Conservation (phyloP, 2,113 vertebrate species). For the Rynchops niger region DNA sequence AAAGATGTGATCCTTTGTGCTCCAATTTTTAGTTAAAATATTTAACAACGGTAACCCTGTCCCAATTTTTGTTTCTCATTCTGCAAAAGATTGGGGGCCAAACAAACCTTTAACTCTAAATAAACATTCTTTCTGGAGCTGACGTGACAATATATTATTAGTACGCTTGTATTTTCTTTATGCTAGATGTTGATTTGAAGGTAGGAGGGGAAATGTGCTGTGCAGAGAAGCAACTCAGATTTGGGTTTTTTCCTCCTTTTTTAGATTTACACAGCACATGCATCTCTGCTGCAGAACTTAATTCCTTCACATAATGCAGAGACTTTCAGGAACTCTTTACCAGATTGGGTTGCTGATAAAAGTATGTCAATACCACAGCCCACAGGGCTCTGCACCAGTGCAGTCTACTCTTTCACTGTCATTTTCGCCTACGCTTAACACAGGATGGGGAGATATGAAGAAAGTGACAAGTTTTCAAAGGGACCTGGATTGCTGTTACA, state of each 20-base stretch:
- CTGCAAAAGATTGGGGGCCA: neutral
- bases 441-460: neutral
- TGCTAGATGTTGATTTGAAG: neutral
- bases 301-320: neutral
- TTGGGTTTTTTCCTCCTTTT: neutral
- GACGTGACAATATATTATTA: neutral
- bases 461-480: neutral
- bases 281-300: neutral
- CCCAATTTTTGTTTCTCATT: neutral
- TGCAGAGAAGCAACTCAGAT: neutral
- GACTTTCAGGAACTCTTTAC: conserved; percentile 35
- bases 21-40: neutral
- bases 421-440: neutral
- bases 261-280: neutral
- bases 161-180: neutral
- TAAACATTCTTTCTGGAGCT: neutral
- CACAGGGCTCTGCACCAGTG: neutral
- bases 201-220: neutral
- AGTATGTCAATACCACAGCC: neutral
- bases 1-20: neutral
- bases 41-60: neutral
- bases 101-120: neutral
- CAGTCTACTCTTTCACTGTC: neutral
- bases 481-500: neutral
- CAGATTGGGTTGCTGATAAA: conserved; percentile 18